A percentile compares a stretch with the other conserved stretches of the same genome.
phyloP scores from a whole-genome alignment of 2,797 vertebrate genomes.

The Balearica regulorum region DNA sequence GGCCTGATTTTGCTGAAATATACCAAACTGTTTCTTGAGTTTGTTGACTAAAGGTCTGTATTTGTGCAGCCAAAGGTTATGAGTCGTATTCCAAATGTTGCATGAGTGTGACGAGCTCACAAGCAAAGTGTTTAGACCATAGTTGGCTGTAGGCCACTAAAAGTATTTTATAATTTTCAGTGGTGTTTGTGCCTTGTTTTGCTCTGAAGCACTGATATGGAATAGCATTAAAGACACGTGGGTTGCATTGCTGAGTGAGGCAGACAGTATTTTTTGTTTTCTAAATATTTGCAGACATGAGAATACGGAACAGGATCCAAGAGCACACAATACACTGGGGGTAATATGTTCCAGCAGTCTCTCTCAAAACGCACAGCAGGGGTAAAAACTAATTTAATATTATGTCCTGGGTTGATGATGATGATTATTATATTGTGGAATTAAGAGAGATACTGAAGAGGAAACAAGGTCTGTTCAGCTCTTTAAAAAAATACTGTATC shows the following conservation, averaged over 20 bases:
- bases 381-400: constrained; percentile 9
- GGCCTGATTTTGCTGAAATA: background rate
- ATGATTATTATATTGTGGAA: background rate
- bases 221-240: constrained; percentile 27
- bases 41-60: background rate
- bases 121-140: background rate
- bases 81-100: background rate
- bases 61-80: constrained; percentile 1
- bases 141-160: constrained; percentile 17
- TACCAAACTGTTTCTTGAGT: background rate
- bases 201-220: constrained; percentile 15
- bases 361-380: background rate
- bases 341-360: background rate
- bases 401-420: background rate
- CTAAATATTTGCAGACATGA: constrained; percentile 28
- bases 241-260: background rate
- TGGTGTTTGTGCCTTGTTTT: constrained; percentile 22
- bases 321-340: background rate
- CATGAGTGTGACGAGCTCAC: background rate
- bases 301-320: background rate
- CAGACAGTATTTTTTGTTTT: background rate
- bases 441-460: constrained; percentile 8
- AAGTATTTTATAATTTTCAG: background rate
- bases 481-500: background rate
- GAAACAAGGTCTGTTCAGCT: background rate